phyloP scores from a whole-genome alignment of 2,888 invertebrate species.

The Endotricha flammealis region DNA sequence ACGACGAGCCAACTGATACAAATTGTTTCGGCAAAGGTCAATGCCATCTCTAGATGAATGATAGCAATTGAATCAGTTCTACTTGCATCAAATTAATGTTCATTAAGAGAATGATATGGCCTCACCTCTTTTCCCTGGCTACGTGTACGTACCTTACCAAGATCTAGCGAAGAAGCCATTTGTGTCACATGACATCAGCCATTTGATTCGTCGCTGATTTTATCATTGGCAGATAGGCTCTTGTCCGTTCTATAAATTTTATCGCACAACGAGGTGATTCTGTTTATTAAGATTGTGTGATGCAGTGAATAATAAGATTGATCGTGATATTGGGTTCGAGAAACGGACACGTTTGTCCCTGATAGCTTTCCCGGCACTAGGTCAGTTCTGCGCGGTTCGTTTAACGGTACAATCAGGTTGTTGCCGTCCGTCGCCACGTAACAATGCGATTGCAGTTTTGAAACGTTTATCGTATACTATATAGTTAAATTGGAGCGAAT shows the following conservation, averaged over 20 bases:
- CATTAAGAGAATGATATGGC: conserved; percentile 56
- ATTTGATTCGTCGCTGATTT: conserved; percentile 37
- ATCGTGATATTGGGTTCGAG: conserved; percentile 39
- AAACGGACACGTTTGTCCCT: conserved; percentile 62
- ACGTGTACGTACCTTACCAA: not conserved
- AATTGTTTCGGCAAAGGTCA: conserved; percentile 66
- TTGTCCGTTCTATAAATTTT: conserved; percentile 22
- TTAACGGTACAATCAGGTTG: conserved; percentile 76
- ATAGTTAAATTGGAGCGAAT: conserved; percentile 31
- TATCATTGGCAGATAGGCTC: conserved; percentile 30
- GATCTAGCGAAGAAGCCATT: conserved; percentile 36
- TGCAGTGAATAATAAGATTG: conserved; percentile 26
- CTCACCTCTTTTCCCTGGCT: conserved; percentile 26
- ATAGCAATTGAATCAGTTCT: conserved; percentile 77
- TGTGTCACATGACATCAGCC: conserved; percentile 49
- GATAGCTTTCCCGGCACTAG: conserved; percentile 75
- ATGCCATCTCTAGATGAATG: conserved; percentile 61
- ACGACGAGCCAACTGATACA: conserved; percentile 36
- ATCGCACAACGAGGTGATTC: conserved; percentile 13
- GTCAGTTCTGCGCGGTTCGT: conserved; percentile 73
- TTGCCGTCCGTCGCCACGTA: conserved; percentile 65
- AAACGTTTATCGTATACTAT: conserved; percentile 52
- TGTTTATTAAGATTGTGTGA: conserved; percentile 20
- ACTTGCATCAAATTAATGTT: conserved; percentile 74
- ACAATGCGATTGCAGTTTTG: conserved; percentile 72